Evolutionary conservation across 35 echinoderm and acorn worm species (phyloP), one percentile per base, ranked within the genome.

Genomic region (Ptychodera flava): DNA sequence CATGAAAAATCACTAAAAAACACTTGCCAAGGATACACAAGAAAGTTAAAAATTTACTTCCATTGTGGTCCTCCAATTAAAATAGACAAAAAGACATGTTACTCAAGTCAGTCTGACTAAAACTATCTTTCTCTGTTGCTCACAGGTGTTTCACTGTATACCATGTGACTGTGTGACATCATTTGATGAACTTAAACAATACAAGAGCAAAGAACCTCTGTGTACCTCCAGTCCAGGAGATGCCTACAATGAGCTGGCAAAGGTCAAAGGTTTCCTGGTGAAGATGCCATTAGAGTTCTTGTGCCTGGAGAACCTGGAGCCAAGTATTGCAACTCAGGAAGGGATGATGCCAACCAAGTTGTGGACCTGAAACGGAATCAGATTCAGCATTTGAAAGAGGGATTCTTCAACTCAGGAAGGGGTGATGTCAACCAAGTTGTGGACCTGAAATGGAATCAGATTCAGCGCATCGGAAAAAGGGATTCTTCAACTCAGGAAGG

Each of bases 291-390:
- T 97, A 0, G 38, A 97, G 31, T 97, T 97, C 37, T 85, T 97
- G 29, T 85, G 76, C 22, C 80, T 87, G 52, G 92, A 93, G 82
- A 82, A 89, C 29, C 82, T 97, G 33, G 77, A 89, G 77, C 95
- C 95, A 1, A 88, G 85, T 31, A 87, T 97, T 14, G 91, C 87
- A 0, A 87, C 80, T 81, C 82, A 91, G 64, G 95, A 97, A 78
- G 95, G 95, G 6, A 93, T 97, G 53, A 90, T 92, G 27, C 95
- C 95, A 14, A 94, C 89, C 77, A 97, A 91, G 79, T 77, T 97
- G 33, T 97, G 95, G 95, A 93, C 89, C 1, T 97, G 83, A 89
- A 64, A n/a, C n/a, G n/a, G n/a, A n/a, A n/a, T n/a, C n/a, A n/a
- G n/a, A n/a, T n/a, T n/a, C n/a, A n/a, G n/a, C n/a, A n/a, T n/a